A percentile compares a stretch with the other conserved stretches of the same genome.
phyloP scores from a whole-genome alignment of 1,140 invertebrate species.

The Platorchestia sp. region DNA sequence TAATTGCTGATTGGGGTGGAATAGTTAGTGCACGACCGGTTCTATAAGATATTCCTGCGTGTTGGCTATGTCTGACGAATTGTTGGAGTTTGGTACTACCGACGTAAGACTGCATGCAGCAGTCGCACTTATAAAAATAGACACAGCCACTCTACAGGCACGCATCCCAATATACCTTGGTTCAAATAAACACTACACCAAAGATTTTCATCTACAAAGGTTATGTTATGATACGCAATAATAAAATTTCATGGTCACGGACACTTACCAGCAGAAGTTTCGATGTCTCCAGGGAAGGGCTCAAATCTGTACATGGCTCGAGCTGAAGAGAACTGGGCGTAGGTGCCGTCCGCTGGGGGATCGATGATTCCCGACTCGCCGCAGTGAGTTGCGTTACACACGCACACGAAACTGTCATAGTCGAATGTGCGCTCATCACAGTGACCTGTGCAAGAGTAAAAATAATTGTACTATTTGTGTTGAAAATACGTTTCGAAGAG shows the following conservation, averaged over 20 bases:
- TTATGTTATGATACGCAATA: neutral
- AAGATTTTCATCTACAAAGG: neutral
- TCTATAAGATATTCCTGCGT: too few relatives aligned
- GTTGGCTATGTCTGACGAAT: too few relatives aligned
- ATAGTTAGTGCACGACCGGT: too few relatives aligned
- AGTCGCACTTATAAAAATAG: too few relatives aligned
- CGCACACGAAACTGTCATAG: neutral
- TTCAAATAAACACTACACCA: neutral
- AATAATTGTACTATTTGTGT: too few relatives aligned
- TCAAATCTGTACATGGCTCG: neutral
- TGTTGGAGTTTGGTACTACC: too few relatives aligned
- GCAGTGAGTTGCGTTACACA: neutral
- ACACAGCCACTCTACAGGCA: too few relatives aligned
- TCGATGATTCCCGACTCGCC: neutral
- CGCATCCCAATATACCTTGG: neutral
- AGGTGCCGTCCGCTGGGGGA: neutral
- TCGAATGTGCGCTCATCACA: neutral
- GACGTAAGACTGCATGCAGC: too few relatives aligned
- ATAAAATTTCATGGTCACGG: neutral
- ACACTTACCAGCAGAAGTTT: neutral
- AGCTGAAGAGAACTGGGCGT: neutral
- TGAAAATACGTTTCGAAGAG: too few relatives aligned
- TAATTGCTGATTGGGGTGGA: too few relatives aligned
- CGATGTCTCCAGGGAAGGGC: neutral
- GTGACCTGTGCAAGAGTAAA: neutral